phyloP scores from a whole-genome alignment of 2,797 vertebrate genomes.

The Phyllotis vaccarum region DNA sequence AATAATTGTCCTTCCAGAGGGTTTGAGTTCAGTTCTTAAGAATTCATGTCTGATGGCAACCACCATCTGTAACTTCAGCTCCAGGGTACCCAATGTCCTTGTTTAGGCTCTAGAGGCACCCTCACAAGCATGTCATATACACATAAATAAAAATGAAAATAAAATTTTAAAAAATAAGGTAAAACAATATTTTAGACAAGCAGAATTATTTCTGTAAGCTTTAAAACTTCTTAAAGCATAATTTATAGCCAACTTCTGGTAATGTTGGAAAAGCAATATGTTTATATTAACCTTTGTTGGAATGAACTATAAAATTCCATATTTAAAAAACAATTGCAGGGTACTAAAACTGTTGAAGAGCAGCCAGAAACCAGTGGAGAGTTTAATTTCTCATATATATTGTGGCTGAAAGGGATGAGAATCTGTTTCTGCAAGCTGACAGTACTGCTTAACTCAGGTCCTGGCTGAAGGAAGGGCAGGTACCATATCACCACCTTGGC shows the following conservation, averaged over 20 bases:
- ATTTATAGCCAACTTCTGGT: slow-evolving; percentile 49
- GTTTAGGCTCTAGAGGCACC: not conserved
- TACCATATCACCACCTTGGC: not conserved
- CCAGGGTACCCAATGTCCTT: not conserved
- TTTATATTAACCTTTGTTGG: slow-evolving; percentile 44
- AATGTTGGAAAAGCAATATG: slow-evolving; percentile 19
- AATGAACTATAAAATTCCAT: slow-evolving; percentile 36
- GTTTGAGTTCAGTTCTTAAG: not conserved
- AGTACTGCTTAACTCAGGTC: not conserved
- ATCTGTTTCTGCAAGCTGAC: slow-evolving; percentile 6
- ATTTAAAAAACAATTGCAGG: slow-evolving; percentile 55
- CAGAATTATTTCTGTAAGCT: slow-evolving; percentile 22
- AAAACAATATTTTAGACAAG: slow-evolving; percentile 30
- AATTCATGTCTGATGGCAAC: too few relatives aligned
- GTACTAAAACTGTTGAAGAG: slow-evolving; percentile 20
- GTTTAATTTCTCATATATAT: slow-evolving; percentile 35
- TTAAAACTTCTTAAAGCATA: slow-evolving; percentile 30
- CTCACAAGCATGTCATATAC: not conserved
- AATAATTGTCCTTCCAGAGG: not conserved
- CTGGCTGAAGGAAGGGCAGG: not conserved
- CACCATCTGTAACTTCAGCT: not conserved
- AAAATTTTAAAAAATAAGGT: not conserved
- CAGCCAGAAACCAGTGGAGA: slow-evolving; percentile 47
- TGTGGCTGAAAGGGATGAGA: slow-evolving; percentile 24
- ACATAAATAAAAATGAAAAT: not conserved